These are phyloP conservation scores for Heliocidaris erythrogramma DNA, from an alignment of 35 echinoderm and acorn worm genomes.

Conservation along the genomic window DNA sequence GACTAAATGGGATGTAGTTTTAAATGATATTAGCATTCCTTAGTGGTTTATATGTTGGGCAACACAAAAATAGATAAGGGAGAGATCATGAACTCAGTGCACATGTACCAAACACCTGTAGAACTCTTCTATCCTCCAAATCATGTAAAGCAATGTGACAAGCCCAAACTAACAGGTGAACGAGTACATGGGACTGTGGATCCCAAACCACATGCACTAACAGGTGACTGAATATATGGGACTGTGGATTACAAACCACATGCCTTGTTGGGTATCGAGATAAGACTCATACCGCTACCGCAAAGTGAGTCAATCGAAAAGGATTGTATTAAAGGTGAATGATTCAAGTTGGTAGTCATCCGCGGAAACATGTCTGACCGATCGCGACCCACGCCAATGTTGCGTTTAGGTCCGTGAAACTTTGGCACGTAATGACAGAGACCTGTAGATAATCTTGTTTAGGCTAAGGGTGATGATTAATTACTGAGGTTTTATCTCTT, in stretches of 20 bases:
- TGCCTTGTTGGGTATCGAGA: neutral
- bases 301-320: neutral
- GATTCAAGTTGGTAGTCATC: neutral
- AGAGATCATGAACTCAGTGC: neutral
- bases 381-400: neutral
- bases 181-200: neutral
- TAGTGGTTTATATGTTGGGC: too few species aligned
- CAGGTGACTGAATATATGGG: neutral
- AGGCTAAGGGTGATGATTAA: neutral
- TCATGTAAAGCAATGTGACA: neutral
- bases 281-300: neutral
- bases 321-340: neutral
- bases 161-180: neutral
- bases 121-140: neutral
- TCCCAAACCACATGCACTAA: neutral
- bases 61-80: neutral
- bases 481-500: neutral
- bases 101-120: neutral
- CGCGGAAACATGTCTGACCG: neutral
- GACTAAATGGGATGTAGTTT: too few species aligned
- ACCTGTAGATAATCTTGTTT: neutral
- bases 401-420: neutral
- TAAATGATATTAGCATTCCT: too few species aligned
- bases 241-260: neutral
- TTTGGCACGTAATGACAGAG: neutral